Conservation (phyloP, 1,140 invertebrate genomes). For the Tribolium madens region DNA sequence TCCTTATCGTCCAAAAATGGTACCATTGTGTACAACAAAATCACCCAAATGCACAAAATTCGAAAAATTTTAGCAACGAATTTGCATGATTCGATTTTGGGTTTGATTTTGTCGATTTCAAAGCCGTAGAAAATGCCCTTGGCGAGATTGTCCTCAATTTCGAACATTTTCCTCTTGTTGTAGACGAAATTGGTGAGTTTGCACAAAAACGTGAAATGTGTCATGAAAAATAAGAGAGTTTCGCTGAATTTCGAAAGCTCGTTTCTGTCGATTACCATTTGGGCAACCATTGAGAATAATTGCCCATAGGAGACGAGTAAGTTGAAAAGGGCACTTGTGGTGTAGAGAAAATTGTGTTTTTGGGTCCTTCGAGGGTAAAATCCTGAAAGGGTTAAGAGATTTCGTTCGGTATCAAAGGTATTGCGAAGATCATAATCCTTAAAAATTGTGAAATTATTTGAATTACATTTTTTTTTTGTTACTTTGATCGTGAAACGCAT, state of each 20-base stretch:
- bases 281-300: conserved; percentile 1
- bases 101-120: not conserved
- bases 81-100: not conserved
- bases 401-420: conserved; percentile 6
- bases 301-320: conserved; percentile 13
- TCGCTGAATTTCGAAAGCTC: conserved; percentile 3
- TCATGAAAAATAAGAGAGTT: conserved; percentile 19
- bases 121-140: not conserved
- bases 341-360: not conserved
- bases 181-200: conserved; percentile 32
- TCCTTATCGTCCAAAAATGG: conserved; percentile 37
- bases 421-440: conserved; percentile 13
- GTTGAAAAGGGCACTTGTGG: not conserved
- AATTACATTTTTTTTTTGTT: not conserved
- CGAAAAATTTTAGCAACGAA: conserved; percentile 30
- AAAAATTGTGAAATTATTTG: not conserved
- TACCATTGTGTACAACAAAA: conserved; percentile 32
- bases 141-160: conserved; percentile 26
- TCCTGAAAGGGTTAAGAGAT: not conserved
- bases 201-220: conserved; percentile 2
- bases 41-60: conserved; percentile 19
- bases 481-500: not conserved
- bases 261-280: not conserved
- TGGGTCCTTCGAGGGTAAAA: conserved; percentile 1
- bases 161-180: conserved; percentile 10